A percentile compares a stretch with the other conserved stretches of the same genome.
Evolutionary conservation across 2,113 vertebrate species (phyloP).

Genomic region (Gallinago paraguaiae): DNA sequence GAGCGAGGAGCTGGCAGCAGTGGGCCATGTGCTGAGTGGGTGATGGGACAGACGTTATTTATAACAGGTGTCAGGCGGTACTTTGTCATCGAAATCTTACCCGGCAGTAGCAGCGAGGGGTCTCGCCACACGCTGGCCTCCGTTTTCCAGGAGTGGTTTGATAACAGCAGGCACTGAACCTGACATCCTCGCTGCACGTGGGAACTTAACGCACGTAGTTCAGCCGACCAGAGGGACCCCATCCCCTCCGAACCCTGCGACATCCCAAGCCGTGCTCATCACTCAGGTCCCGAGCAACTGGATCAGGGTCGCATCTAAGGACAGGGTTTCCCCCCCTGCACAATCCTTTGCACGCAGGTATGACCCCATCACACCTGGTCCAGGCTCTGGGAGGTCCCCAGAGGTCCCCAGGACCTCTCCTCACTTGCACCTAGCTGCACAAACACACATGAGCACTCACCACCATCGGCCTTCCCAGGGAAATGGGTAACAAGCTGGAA

Average conservation of each 20-base stretch:
- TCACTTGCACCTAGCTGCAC: background rate
- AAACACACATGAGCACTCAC: rapidly evolving
- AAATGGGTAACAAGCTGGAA: background rate
- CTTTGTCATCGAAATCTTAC: slow-evolving; percentile 44
- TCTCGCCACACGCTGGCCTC: background rate
- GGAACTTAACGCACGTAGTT: background rate
- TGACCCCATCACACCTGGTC: no score
- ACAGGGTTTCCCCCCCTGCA: background rate
- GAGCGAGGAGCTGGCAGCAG: slow-evolving; percentile 33
- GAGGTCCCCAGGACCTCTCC: rapidly evolving
- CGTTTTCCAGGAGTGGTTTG: background rate
- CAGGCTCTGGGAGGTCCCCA: background rate
- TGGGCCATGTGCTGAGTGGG: slow-evolving; percentile 39
- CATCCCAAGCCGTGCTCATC: background rate
- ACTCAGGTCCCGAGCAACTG: rapidly evolving
- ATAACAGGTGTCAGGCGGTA: slow-evolving; percentile 50
- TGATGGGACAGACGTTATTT: slow-evolving; percentile 50
- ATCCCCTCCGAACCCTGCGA: background rate
- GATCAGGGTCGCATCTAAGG: background rate
- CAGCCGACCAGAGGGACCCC: background rate
- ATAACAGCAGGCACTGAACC: background rate
- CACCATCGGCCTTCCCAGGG: background rate
- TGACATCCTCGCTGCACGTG: background rate
- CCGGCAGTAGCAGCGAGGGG: background rate
- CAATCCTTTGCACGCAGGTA: rapidly evolving